Conservation (phyloP, 2,113 vertebrate genomes). For the Microcebus murinus region DNA sequence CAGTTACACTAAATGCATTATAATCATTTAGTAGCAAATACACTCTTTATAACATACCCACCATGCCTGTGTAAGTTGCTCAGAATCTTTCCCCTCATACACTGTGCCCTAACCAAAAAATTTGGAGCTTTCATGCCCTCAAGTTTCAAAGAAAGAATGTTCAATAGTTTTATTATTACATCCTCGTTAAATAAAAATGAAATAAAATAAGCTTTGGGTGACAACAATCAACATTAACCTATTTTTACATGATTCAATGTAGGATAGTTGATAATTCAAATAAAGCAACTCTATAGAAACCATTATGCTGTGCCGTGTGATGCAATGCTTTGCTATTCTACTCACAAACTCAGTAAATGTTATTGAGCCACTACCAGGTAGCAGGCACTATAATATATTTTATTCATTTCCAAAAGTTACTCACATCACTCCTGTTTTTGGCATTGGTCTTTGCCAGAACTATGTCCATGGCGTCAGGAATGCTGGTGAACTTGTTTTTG, state of each 20-base stretch:
- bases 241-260: not conserved
- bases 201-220: slow-evolving; percentile 13
- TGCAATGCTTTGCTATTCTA: not conserved
- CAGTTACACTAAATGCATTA: not conserved
- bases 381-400: not conserved
- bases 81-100: not conserved
- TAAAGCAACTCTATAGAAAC: not conserved
- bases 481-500: slow-evolving; percentile 92
- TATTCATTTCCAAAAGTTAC: slow-evolving; percentile 48
- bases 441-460: slow-evolving; percentile 92
- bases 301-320: not conserved
- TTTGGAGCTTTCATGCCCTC: not conserved
- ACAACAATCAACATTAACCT: not conserved
- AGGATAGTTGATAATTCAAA: not conserved
- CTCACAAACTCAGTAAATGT: not conserved
- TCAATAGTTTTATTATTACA: not conserved
- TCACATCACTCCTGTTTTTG: slow-evolving; percentile 92
- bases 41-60: not conserved
- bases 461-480: slow-evolving; percentile 93
- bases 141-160: slow-evolving; percentile 38
- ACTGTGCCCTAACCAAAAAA: not conserved
- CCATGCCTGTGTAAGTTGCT: not conserved
- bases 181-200: not conserved
- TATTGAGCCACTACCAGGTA: not conserved
- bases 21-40: not conserved